phyloP scores from a whole-genome alignment of 2,888 invertebrate genomes.

The Cosmia pyralina region DNA sequence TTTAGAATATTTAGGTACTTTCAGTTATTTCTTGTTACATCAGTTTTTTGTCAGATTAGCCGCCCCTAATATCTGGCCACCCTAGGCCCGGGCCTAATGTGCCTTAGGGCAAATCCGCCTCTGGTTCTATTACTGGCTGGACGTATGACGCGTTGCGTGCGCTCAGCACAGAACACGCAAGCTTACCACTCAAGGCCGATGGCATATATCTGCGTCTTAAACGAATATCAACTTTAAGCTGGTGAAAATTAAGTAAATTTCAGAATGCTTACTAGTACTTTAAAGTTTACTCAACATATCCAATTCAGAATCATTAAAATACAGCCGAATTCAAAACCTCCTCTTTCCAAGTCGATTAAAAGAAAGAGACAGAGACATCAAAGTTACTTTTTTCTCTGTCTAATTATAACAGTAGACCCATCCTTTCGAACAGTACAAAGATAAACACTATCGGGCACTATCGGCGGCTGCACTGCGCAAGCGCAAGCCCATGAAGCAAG shows the following conservation, averaged over 20 bases:
- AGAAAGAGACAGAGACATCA: background rate
- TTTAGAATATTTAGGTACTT: no score
- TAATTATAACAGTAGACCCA: slow-evolving; percentile 10
- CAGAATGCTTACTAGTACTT: background rate
- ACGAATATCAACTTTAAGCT: background rate
- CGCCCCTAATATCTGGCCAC: no score
- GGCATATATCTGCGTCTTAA: no score
- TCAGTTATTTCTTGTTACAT: no score
- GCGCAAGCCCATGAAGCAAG: slow-evolving; percentile 25
- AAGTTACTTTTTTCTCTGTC: slow-evolving; percentile 1
- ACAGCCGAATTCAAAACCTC: background rate
- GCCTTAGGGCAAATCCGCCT: no score
- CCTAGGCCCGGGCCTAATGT: no score
- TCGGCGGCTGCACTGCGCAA: slow-evolving; percentile 21
- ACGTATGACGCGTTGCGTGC: no score
- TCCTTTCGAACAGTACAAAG: slow-evolving; percentile 34
- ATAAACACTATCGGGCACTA: slow-evolving; percentile 36
- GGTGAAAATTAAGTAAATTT: background rate
- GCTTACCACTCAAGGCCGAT: no score
- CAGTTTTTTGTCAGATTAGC: no score
- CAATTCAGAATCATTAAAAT: background rate
- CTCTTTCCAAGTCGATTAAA: background rate
- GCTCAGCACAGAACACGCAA: no score
- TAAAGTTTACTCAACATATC: background rate
- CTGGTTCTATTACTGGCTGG: no score